Evolutionary conservation across 2,113 vertebrate genomes (phyloP).

Genomic region (Stomatorhinus ivindoensis): DNA sequence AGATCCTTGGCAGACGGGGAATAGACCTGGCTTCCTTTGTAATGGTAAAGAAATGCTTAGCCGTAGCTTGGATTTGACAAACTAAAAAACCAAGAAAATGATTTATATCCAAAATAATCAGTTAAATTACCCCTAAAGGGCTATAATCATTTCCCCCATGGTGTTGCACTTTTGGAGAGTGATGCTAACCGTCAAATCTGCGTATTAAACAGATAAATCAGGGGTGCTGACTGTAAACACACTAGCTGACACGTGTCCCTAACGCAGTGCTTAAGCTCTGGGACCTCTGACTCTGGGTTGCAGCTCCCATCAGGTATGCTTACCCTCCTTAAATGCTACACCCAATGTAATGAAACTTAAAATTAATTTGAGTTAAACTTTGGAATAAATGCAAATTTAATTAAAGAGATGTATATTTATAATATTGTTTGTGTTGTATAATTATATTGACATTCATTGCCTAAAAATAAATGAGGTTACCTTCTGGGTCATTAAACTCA

Average conservation of each 20-base stretch:
- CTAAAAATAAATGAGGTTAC: too few relatives aligned
- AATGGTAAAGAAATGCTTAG: neutral
- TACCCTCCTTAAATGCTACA: too few relatives aligned
- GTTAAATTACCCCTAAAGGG: neutral
- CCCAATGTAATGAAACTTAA: too few relatives aligned
- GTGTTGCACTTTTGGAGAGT: neutral
- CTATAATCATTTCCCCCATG: neutral
- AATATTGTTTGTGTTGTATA: neutral
- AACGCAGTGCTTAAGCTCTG: neutral
- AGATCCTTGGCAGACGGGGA: neutral
- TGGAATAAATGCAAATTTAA: too few relatives aligned
- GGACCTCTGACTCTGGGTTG: neutral
- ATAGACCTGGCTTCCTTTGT: neutral
- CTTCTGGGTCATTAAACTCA: neutral
- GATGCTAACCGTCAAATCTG: neutral
- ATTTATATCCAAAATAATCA: neutral
- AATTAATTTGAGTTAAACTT: too few relatives aligned
- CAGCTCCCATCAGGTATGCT: too few relatives aligned
- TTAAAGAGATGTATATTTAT: neutral
- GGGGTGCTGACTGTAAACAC: neutral
- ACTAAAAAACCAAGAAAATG: neutral
- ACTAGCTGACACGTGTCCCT: neutral
- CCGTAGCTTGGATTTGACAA: neutral
- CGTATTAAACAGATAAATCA: neutral
- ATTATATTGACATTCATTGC: too few relatives aligned